Base-by-base conservation (phyloP, 2,888 invertebrate species). In the Penaeus monodon region DNA sequence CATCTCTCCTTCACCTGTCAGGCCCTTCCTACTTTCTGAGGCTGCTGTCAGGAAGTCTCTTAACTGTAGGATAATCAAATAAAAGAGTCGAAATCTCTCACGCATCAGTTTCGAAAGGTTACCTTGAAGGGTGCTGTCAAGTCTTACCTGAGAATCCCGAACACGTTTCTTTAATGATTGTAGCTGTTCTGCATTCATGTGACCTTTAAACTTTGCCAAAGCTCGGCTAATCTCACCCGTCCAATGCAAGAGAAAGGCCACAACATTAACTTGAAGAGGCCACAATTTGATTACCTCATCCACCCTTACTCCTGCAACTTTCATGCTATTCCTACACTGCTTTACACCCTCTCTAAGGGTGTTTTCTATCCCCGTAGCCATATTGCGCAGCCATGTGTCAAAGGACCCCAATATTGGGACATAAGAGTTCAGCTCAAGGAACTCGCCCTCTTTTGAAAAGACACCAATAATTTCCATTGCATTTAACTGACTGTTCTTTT, bases 251-350 rank as follows among this genome's bases (percentile, higher is more conserved):
- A 80, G 33, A 57, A 89, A 81, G 14, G 86, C 84, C 24, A 89
- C 49, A 44, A 86, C 81, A 66, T 81, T 81, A 14, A 88, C 88
- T 44, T 89, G 89, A 12, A 88, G 76, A 33, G 89, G 88, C 85
- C 88, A 89, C 29, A 84, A 27, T 81, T 89, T 89, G 44, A 89
- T 44, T 24, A 86, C 63, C 38, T 89, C 89, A 85, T 89, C 89
- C 17, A 89, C 38, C 33, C 86, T 89, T 44, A 84, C 81, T 17
- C 80, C 87, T n/a, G 66, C 88, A 73, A 88, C 57, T 44, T 89
- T 89, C 74, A 89, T 66, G 33, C 81, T 86, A 74, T 82, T 84
- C n/a, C 88, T 81, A 49, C 89, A 89, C 81, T 89, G 89, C 68
- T 79, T 86, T 27, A 88, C 79, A 68, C 85, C 79, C 20, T 89